These are phyloP conservation scores for Poecile atricapillus DNA, from an alignment of 2,113 vertebrate genomes.

Conservation along the genomic window DNA sequence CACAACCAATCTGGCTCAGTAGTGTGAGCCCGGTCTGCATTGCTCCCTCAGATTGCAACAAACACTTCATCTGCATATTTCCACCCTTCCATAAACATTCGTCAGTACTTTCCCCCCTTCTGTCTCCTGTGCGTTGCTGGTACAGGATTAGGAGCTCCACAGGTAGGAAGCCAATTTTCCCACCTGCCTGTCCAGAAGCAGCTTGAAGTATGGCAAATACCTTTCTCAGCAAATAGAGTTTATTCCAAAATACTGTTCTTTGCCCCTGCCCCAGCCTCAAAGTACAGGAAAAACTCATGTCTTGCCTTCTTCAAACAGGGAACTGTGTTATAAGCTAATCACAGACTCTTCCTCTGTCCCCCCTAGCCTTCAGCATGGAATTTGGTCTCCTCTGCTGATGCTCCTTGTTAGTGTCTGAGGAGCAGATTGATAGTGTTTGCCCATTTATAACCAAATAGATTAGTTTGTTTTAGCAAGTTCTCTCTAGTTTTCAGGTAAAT, in stretches of 20 bases:
- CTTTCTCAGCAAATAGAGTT: neutral
- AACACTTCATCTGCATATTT: neutral
- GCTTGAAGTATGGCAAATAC: neutral
- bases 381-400: neutral
- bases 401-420: neutral
- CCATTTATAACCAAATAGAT: neutral
- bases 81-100: neutral
- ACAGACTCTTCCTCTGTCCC: neutral
- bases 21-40: fast-evolving
- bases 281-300: neutral
- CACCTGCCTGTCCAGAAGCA: neutral
- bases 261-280: neutral
- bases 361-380: fast-evolving
- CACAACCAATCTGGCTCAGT: neutral
- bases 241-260: neutral
- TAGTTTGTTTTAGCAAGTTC: neutral
- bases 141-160: neutral
- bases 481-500: neutral
- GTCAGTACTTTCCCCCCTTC: neutral
- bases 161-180: neutral
- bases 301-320: neutral
- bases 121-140: neutral
- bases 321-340: neutral
- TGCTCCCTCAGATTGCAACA: neutral
- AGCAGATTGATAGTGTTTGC: neutral